Evolutionary conservation across 2,888 invertebrate genomes (phyloP), one percentile per base, ranked within the genome.

Genomic region (Yponomeuta sedellus): DNA sequence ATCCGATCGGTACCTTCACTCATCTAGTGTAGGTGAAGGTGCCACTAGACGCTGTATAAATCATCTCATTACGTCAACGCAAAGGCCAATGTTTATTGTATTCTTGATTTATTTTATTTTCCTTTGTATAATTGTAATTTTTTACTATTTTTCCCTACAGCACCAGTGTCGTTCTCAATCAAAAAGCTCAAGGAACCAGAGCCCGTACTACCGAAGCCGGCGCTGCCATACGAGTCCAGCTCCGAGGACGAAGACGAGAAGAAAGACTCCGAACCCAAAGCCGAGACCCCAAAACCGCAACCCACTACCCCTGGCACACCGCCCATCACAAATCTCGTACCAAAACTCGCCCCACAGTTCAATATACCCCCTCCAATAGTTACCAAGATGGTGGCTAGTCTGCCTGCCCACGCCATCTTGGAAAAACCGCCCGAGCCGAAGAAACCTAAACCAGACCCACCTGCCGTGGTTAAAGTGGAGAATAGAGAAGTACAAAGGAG

Each of bases 111-210:
- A 34, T 34, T 34, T 34, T 34, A 34, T 34, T 8, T 8, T 34
- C 10, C 8, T 0, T 5, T 34, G 1, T 34, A 8, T 34, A 6
- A 34, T 8, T 34, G 10, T 34, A 2, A 4, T 34, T 8, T 34
- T 34, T 34, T 8, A 8, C 6, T 6, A 34, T 34, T 34, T 25
- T 62, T 62, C 57, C 20, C 12, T 59, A 3, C 82, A 94, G 95
- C 92, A 11, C 94, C 96, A 0, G 96, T 97, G 0, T 95, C 96
- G 68, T 97, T 97, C 81, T 97, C 96, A 0, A 96, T 97, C 59
- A 95, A 95, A 76, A 97, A 97, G 78, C 90, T 94, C 0, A 96
- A 96, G 78, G 97, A 96, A 67, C 94, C 94, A 0, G 94, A 94
- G 64, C 86, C 92, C 0, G 88, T 92, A 1, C 83, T 94, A 1